Base-by-base conservation (phyloP, 2,797 vertebrate genomes). In the Chelon auratus region DNA sequence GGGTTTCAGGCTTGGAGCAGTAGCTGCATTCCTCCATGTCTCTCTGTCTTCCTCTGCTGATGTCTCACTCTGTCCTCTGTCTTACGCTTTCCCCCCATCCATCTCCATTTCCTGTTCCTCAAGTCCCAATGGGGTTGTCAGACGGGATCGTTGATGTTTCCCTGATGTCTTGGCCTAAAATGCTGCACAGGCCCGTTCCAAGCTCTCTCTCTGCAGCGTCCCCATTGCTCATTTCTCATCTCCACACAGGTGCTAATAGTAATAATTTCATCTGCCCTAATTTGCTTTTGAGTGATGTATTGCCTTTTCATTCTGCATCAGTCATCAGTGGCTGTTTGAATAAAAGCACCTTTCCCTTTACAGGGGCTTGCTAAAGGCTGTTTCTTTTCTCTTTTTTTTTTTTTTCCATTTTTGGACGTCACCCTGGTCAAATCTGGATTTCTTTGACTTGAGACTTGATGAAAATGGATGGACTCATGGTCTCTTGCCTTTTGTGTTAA, bases 1-100 rank as follows among this genome's bases (percentile, higher is more conserved):
- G 64, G 78, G 43, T 77, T 85, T 83, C 37, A 69, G 83, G 67
- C 77, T 87, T 90, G 86, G 87, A 89, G 65, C 77, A 48, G 71
- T 53, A 45, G 71, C 78, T 76, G 70, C 91, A 89, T 91, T 92
- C 84, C 71, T 88, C 56, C 73, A 74, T 83, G 87, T 89, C 78
- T 90, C 74, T 72, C 61, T 71, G 61, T 85, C 87, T 91, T 88
- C 80, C 78, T 89, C 76, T 80, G 71, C 83, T 86, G 87, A 82
- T 83, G 69, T 89, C 85, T 87, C 78, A 68, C 75, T 87, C 78
- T 62, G 36, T 76, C 68, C 60, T 78, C 68, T 15, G 3, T 22
- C 43, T 67, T 58, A n/a, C 43, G 59, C 13, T 53, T 37, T 42
- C n/a, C 59, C 50, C 26, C 66, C 56, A 60, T 83, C 45, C 48